Evolutionary conservation across 1,140 invertebrate genomes (phyloP).

Genomic region (Penaeus chinensis): DNA sequence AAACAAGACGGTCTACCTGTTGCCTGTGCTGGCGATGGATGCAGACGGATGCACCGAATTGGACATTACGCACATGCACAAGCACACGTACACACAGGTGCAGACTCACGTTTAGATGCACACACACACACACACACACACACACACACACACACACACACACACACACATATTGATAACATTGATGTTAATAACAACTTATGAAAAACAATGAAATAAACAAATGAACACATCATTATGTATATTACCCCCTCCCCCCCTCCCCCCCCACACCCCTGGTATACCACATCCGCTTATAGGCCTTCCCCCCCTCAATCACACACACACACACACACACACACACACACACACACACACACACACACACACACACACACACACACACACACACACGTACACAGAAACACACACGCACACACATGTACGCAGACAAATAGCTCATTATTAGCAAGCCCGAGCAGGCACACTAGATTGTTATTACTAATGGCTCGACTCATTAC

Average conservation of each 20-base stretch:
- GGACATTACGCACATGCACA: no score
- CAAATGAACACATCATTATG: no score
- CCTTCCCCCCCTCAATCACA: not conserved
- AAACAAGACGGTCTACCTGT: no score
- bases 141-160: slow-evolving; percentile 31
- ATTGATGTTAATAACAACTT: no score
- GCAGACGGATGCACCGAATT: no score
- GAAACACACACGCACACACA: slow-evolving; percentile 31
- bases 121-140: slow-evolving; percentile 27
- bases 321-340: slow-evolving; percentile 8
- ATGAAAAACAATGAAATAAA: no score
- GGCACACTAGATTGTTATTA: not conserved
- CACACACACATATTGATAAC: not conserved
- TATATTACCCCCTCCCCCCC: not conserved
- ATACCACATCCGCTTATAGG: not conserved
- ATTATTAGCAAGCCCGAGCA: not conserved
- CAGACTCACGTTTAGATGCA: slow-evolving; percentile 1
- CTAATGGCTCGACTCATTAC: no score
- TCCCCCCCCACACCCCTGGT: not conserved
- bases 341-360: slow-evolving; percentile 23
- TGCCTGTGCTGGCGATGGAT: no score
- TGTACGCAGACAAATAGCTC: not conserved
- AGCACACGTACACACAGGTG: not conserved
- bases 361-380: slow-evolving; percentile 18
- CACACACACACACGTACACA: slow-evolving; percentile 35